A percentile compares a stretch with the other conserved stretches of the same genome.
These are phyloP conservation scores for Aldrovandia affinis DNA, from an alignment of 2,797 vertebrate species.

Conservation along the genomic window DNA sequence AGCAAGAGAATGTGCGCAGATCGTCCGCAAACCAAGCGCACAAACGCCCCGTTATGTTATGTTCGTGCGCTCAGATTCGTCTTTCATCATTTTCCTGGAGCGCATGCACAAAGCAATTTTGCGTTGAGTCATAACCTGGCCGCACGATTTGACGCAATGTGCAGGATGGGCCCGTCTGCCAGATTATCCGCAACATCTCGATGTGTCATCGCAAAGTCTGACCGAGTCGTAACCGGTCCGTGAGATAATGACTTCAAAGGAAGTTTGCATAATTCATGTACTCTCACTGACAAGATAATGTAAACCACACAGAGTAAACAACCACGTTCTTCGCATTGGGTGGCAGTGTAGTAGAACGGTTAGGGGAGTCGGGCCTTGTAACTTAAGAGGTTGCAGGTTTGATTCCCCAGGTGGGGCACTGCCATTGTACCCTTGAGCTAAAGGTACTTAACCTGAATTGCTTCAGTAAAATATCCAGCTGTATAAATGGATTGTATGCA, in stretches of 20 bases:
- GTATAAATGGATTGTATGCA: too few relatives aligned
- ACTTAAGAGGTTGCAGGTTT: too few relatives aligned
- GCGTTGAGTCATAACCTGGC: background rate
- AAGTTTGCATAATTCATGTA: background rate
- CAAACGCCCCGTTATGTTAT: background rate
- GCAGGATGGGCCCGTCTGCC: background rate
- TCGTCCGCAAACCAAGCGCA: background rate
- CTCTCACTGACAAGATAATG: conserved; percentile 12
- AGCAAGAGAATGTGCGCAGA: background rate
- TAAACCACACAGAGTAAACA: conserved; percentile 3
- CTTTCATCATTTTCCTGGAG: background rate
- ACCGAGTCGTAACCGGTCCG: background rate
- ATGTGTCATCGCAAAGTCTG: background rate
- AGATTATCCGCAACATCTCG: background rate
- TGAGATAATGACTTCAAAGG: conserved; percentile 15
- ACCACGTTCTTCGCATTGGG: background rate
- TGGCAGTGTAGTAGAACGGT: too few relatives aligned
- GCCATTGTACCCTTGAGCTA: too few relatives aligned
- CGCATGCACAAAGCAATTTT: background rate
- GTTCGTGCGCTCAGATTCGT: background rate
- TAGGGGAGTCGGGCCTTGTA: too few relatives aligned
- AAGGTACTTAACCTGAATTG: too few relatives aligned
- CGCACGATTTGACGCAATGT: background rate
- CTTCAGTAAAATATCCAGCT: too few relatives aligned
- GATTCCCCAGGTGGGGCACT: too few relatives aligned